phyloP scores from a whole-genome alignment of 1,140 invertebrate species.

The Hyposmocoma kahamanoa region DNA sequence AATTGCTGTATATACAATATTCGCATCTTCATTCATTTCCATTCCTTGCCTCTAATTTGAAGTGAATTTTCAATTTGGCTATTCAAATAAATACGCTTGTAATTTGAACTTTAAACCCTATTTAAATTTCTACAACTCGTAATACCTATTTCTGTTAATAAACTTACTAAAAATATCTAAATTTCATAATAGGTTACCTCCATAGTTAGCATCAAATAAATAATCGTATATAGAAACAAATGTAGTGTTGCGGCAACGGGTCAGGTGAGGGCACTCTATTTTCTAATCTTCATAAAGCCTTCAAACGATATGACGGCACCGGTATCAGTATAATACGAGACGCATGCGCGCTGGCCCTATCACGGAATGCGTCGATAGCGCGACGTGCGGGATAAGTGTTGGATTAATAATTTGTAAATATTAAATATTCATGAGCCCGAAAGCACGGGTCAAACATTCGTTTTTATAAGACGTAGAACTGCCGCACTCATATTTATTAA shows the following conservation, averaged over 20 bases:
- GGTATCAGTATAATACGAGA: conserved; percentile 33
- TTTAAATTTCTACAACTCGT: neutral
- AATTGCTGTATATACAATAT: neutral
- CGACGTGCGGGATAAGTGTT: conserved; percentile 46
- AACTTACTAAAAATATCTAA: neutral
- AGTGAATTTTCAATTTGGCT: too few relatives aligned
- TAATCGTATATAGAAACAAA: neutral
- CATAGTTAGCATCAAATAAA: neutral
- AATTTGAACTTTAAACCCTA: neutral
- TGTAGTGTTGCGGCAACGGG: neutral
- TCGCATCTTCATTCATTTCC: too few relatives aligned
- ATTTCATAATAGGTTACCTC: neutral
- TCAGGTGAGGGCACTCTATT: conserved; percentile 38
- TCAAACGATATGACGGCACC: conserved; percentile 41
- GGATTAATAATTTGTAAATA: conserved; percentile 71
- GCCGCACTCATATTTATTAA: conserved; percentile 56
- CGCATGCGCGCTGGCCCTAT: conserved; percentile 17
- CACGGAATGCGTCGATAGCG: conserved; percentile 34
- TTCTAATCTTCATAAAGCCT: conserved; percentile 59
- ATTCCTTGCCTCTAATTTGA: too few relatives aligned
- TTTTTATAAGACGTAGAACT: conserved; percentile 48
- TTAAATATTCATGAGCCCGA: conserved; percentile 64
- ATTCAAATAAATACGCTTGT: too few relatives aligned
- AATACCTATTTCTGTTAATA: neutral
- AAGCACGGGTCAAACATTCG: conserved; percentile 54